These are phyloP conservation scores for Romanogobio albipinnatus DNA, from an alignment of 2,113 vertebrate species.

Conservation along the genomic window DNA sequence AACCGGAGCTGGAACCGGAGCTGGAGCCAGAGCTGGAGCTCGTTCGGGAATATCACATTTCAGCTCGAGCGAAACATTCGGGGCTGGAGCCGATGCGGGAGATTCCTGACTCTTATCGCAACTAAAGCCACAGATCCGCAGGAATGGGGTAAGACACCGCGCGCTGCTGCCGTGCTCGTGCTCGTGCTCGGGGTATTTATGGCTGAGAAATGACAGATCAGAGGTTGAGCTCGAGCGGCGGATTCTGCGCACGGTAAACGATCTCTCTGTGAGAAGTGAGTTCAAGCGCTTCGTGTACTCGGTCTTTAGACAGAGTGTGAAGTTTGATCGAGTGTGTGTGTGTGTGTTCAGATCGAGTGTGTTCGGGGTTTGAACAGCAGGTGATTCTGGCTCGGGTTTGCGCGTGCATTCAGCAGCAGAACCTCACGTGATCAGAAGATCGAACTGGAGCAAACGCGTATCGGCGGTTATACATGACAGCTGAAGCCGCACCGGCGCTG, in stretches of 20 bases:
- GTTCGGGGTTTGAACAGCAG: slow-evolving; percentile 5
- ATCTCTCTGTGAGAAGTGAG: neutral
- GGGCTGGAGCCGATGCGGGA: neutral
- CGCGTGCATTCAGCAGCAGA: neutral
- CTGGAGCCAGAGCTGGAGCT: neutral
- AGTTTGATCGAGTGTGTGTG: neutral
- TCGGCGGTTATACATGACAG: too few relatives aligned
- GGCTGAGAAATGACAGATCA: neutral
- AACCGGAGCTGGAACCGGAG: neutral
- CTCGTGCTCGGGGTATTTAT: neutral
- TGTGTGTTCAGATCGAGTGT: neutral
- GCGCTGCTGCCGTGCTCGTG: neutral
- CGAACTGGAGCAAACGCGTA: neutral
- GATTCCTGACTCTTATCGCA: neutral
- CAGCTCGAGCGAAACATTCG: neutral
- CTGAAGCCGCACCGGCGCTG: too few relatives aligned
- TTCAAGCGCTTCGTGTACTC: too few relatives aligned
- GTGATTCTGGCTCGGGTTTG: neutral
- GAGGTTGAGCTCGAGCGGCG: neutral
- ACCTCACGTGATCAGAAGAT: neutral
- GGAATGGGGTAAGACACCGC: neutral
- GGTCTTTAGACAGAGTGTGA: neutral
- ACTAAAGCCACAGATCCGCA: neutral
- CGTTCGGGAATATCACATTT: neutral
- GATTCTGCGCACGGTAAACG: neutral